Evolutionary conservation across 2,797 vertebrate genomes (phyloP).

Genomic region (Apogon talboti): DNA sequence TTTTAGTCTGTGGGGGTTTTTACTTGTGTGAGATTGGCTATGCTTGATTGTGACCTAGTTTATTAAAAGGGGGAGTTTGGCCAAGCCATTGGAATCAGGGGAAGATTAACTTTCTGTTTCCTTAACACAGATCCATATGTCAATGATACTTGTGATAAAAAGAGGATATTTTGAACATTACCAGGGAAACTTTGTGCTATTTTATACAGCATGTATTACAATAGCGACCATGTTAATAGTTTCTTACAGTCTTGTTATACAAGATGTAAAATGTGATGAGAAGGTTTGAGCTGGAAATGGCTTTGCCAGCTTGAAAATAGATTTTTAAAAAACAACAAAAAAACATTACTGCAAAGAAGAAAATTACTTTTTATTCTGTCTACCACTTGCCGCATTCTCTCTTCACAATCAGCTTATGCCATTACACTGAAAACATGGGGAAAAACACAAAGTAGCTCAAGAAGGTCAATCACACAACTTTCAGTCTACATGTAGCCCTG

Average conservation of each 20-base stretch:
- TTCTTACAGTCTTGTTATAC: slow-evolving; percentile 16
- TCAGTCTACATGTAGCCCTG: slow-evolving; percentile 29
- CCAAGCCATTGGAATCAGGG: slow-evolving; percentile 74
- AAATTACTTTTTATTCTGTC: slow-evolving; percentile 29
- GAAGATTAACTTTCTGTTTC: slow-evolving; percentile 77
- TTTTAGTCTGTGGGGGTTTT: slow-evolving; percentile 62
- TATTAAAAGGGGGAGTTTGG: slow-evolving; percentile 68
- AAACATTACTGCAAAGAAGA: slow-evolving; percentile 10
- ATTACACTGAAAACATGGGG: slow-evolving; percentile 3
- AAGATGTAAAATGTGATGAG: slow-evolving; percentile 23
- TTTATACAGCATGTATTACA: slow-evolving; percentile 15
- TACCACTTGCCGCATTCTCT: slow-evolving; percentile 39
- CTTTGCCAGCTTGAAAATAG: slow-evolving; percentile 25
- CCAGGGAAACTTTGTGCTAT: slow-evolving; percentile 9
- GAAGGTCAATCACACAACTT: slow-evolving; percentile 54
- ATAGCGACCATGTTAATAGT: slow-evolving; percentile 33
- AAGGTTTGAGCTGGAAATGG: slow-evolving; percentile 32
- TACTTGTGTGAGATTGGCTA: slow-evolving; percentile 69
- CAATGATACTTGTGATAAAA: slow-evolving; percentile 47
- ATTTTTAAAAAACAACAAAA: slow-evolving; percentile 8
- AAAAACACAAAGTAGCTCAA: slow-evolving; percentile 42
- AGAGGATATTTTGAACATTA: slow-evolving; percentile 17
- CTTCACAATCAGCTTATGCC: slow-evolving; percentile 34
- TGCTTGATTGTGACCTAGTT: slow-evolving; percentile 82
- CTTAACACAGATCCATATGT: slow-evolving; percentile 70